phyloP scores from a whole-genome alignment of 2,888 invertebrate genomes.

The Pandemis corylana region DNA sequence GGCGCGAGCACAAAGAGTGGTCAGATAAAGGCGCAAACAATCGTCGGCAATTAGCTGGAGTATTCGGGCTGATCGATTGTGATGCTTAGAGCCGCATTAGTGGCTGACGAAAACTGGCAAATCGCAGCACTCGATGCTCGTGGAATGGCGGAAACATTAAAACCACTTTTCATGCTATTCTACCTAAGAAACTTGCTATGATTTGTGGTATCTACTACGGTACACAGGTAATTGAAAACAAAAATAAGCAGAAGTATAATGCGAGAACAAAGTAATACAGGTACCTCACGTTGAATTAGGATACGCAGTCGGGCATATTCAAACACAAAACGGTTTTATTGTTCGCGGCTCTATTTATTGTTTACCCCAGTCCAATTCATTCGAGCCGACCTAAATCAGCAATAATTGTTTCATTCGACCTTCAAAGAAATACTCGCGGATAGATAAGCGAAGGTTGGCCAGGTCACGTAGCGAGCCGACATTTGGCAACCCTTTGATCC shows the following conservation, averaged over 20 bases:
- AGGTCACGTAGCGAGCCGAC: constrained; percentile 52
- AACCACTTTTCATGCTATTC: not conserved
- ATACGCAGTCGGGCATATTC: constrained; percentile 8
- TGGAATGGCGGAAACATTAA: not conserved
- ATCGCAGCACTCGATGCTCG: not conserved
- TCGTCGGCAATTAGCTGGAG: constrained; percentile 70
- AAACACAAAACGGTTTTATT: constrained; percentile 12
- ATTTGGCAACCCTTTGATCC: constrained; percentile 56
- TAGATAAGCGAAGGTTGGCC: constrained; percentile 48
- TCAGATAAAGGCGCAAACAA: constrained; percentile 70
- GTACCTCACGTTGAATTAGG: not conserved
- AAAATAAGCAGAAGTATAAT: not conserved
- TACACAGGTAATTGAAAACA: not conserved
- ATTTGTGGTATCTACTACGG: too few species aligned
- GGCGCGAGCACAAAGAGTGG: constrained; percentile 63
- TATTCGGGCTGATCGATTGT: constrained; percentile 69
- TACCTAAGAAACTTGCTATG: too few species aligned
- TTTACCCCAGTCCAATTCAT: constrained; percentile 25
- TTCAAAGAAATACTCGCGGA: constrained; percentile 43
- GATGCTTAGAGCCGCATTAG: constrained; percentile 65
- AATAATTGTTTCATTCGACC: constrained; percentile 31
- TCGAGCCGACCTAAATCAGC: constrained; percentile 19
- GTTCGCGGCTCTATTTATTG: constrained; percentile 20
- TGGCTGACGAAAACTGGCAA: constrained; percentile 55
- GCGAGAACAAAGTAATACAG: not conserved